phyloP scores from a whole-genome alignment of 2,797 vertebrate species.

The Sebastes iracundus region DNA sequence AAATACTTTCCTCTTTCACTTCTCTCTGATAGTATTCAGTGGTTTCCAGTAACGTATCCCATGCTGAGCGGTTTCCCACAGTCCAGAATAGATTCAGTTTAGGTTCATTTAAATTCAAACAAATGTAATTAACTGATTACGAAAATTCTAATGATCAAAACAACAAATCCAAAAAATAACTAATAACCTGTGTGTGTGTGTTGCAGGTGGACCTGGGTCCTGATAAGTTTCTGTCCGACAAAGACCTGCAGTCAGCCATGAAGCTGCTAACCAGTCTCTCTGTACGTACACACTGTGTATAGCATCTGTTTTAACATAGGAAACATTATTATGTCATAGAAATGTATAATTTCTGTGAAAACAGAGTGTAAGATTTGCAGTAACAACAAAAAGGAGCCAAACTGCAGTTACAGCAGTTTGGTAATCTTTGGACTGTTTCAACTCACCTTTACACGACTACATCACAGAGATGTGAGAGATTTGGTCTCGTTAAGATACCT shows the following conservation, averaged over 20 bases:
- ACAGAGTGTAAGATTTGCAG: not conserved
- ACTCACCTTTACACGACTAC: not conserved
- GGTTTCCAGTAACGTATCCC: not conserved
- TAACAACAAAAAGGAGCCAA: not conserved
- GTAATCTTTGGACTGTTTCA: too few species aligned
- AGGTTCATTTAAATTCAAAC: not conserved
- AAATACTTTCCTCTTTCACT: not conserved
- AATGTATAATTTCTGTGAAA: not conserved
- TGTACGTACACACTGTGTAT: constrained; percentile 80
- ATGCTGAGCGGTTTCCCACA: not conserved
- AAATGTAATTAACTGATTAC: not conserved
- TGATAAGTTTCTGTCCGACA: constrained; percentile 95
- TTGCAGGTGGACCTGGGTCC: constrained; percentile 94
- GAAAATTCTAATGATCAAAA: not conserved
- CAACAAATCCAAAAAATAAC: not conserved
- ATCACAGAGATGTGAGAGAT: not conserved
- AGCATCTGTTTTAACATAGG: not conserved
- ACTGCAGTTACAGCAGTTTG: too few species aligned
- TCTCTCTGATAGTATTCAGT: not conserved
- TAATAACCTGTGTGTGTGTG: not conserved
- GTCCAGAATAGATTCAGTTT: not conserved
- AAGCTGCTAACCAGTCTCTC: constrained; percentile 91
- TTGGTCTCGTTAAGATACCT: not conserved
- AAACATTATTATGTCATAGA: not conserved
- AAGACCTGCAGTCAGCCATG: constrained; percentile 94